These are phyloP conservation scores for Nebria brevicollis DNA, from an alignment of 2,888 invertebrate species.

Conservation along the genomic window DNA sequence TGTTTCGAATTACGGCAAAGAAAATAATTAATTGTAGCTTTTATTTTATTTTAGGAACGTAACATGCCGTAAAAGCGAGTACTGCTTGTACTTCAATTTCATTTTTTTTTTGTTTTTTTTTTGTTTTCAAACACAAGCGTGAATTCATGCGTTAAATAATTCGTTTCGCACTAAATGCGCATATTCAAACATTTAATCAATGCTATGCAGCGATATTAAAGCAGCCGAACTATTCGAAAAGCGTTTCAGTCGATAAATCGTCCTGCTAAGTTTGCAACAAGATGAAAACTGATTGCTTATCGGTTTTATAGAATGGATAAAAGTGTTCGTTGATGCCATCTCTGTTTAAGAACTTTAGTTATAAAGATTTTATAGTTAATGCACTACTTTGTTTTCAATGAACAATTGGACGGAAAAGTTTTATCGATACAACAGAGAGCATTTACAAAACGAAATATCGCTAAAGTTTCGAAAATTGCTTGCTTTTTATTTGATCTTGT, in stretches of 20 bases:
- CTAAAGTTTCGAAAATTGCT: slow-evolving; percentile 16
- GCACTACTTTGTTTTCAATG: slow-evolving; percentile 45
- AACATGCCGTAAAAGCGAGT: no score
- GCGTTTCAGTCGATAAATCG: slow-evolving; percentile 13
- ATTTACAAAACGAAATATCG: slow-evolving; percentile 19
- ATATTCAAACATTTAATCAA: neutral
- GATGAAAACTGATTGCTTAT: slow-evolving; percentile 42
- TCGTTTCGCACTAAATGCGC: neutral
- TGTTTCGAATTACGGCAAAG: no score
- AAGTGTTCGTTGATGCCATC: slow-evolving; percentile 38
- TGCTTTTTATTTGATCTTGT: slow-evolving; percentile 19
- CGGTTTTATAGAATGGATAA: slow-evolving; percentile 24
- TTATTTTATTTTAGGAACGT: no score
- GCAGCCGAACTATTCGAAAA: neutral
- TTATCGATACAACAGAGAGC: slow-evolving; percentile 31
- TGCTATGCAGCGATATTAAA: neutral
- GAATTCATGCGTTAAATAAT: neutral
- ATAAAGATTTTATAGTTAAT: slow-evolving; percentile 45
- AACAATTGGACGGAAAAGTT: slow-evolving; percentile 32
- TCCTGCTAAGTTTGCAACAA: slow-evolving; percentile 26
- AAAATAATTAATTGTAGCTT: no score
- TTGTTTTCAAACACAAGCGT: no score
- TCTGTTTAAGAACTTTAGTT: slow-evolving; percentile 34
- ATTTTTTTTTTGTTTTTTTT: no score
- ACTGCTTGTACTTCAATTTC: no score